Evolutionary conservation across 2,888 invertebrate species (phyloP).

Genomic region (Thymelicus lineola): DNA sequence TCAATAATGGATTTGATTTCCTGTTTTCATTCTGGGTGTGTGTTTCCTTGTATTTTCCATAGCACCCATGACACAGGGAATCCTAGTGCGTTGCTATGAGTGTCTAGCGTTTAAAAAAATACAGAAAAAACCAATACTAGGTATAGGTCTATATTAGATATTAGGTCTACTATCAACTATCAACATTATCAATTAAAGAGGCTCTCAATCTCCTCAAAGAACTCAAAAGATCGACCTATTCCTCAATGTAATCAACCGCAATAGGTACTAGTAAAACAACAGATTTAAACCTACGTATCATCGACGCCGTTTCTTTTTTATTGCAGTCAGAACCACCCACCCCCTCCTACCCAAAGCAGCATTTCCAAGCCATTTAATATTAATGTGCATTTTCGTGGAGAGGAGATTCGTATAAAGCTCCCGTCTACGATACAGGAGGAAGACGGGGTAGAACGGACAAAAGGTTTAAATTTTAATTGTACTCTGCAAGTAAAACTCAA

Average conservation of each 20-base stretch:
- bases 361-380: slow-evolving; percentile 86
- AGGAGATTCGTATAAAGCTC: slow-evolving; percentile 82
- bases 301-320: slow-evolving; percentile 77
- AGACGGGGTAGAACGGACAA: slow-evolving; percentile 70
- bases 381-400: slow-evolving; percentile 86
- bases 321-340: slow-evolving; percentile 51
- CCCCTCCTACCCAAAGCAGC: slow-evolving; percentile 71
- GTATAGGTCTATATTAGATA: no score
- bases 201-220: no score
- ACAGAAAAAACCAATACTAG: no score
- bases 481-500: slow-evolving; percentile 27
- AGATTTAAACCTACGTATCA: slow-evolving; percentile 70
- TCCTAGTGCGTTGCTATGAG: no score
- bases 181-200: no score
- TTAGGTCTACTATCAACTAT: no score
- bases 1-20: no score
- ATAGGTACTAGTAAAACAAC: slow-evolving; percentile 57
- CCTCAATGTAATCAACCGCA: slow-evolving; percentile 12
- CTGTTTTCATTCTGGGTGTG: no score
- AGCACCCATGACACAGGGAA: no score
- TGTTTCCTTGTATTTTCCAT: no score
- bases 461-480: slow-evolving; percentile 78
- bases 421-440: slow-evolving; percentile 80
- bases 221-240: neutral
- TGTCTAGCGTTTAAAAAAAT: no score